These are phyloP conservation scores for Tetragonula carbonaria DNA, from an alignment of 2,888 invertebrate genomes.

Conservation along the genomic window DNA sequence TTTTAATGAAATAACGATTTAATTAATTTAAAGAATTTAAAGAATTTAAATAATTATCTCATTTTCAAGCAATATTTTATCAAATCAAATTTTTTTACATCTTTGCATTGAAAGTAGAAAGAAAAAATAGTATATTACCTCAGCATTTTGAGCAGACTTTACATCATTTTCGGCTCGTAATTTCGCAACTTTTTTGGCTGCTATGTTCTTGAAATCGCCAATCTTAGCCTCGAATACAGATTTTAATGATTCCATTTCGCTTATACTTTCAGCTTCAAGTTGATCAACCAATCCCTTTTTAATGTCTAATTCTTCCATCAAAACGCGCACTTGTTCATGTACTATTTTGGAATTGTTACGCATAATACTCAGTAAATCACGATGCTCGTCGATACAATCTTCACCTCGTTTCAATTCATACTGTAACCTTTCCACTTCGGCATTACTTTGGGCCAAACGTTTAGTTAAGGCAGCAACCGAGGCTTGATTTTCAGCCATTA, in stretches of 20 bases:
- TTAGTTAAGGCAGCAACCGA: conserved; percentile 78
- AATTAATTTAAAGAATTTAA: no score
- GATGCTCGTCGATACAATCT: conserved; percentile 74
- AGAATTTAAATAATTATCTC: neutral
- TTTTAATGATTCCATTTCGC: conserved; percentile 76
- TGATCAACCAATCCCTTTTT: conserved; percentile 76
- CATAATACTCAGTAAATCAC: conserved; percentile 74
- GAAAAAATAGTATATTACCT: conserved; percentile 65
- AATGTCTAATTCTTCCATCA: conserved; percentile 75
- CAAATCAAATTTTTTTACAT: neutral
- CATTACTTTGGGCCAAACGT: conserved; percentile 77
- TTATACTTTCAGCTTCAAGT: conserved; percentile 73
- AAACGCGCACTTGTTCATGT: conserved; percentile 74
- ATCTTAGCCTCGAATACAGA: conserved; percentile 74
- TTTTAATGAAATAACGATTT: conserved; percentile 23
- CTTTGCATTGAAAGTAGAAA: neutral
- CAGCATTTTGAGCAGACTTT: conserved; percentile 71
- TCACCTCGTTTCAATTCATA: conserved; percentile 75
- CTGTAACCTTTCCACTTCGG: conserved; percentile 79
- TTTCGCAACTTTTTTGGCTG: conserved; percentile 72
- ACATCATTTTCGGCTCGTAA: conserved; percentile 70
- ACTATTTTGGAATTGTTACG: conserved; percentile 76
- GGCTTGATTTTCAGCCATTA: conserved; percentile 81
- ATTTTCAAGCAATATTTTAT: neutral
- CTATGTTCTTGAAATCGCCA: conserved; percentile 71